phyloP scores from a whole-genome alignment of 2,888 invertebrate species.

The Sphaerophoria taeniata region DNA sequence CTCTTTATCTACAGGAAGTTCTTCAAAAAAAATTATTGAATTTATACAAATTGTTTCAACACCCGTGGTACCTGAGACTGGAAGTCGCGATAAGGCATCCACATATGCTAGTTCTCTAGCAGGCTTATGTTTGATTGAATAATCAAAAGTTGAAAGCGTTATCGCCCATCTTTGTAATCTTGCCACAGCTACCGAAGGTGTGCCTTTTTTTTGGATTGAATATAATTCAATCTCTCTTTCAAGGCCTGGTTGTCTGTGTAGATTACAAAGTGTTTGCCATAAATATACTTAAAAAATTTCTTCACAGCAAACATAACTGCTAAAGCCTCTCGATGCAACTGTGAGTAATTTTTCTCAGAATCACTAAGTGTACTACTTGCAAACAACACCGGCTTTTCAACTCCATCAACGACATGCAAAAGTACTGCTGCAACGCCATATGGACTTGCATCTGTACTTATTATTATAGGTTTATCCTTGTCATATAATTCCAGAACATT shows the following conservation, averaged over 20 bases:
- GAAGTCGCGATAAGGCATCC: constrained; percentile 46
- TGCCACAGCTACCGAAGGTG: constrained; percentile 23
- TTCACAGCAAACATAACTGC: constrained; percentile 79
- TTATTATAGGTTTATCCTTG: too few relatives aligned
- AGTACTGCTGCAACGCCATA: too few relatives aligned
- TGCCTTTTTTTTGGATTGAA: constrained; percentile 56
- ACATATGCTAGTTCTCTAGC: constrained; percentile 29
- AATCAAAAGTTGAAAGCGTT: constrained; percentile 37
- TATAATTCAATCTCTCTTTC: constrained; percentile 71
- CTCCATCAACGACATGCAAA: too few relatives aligned
- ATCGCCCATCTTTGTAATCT: constrained; percentile 32
- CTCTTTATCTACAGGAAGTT: constrained; percentile 23
- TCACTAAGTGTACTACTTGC: too few relatives aligned
- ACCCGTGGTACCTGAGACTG: constrained; percentile 12
- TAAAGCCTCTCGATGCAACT: constrained; percentile 76
- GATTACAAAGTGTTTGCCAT: constrained; percentile 76
- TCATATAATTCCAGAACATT: too few relatives aligned
- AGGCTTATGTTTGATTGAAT: constrained; percentile 27
- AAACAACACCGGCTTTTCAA: too few relatives aligned
- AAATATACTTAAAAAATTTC: constrained; percentile 80
- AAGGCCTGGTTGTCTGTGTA: constrained; percentile 74
- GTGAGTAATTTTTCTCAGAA: constrained; percentile 73
- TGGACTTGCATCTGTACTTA: too few relatives aligned
- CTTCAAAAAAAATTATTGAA: constrained; percentile 35
- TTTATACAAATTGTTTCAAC: constrained; percentile 42